Percentiles rank a stretch among this genome's conserved stretches.
These are phyloP conservation scores for Silurus meridionalis DNA, from an alignment of 2,113 vertebrate genomes.

Conservation along the genomic window DNA sequence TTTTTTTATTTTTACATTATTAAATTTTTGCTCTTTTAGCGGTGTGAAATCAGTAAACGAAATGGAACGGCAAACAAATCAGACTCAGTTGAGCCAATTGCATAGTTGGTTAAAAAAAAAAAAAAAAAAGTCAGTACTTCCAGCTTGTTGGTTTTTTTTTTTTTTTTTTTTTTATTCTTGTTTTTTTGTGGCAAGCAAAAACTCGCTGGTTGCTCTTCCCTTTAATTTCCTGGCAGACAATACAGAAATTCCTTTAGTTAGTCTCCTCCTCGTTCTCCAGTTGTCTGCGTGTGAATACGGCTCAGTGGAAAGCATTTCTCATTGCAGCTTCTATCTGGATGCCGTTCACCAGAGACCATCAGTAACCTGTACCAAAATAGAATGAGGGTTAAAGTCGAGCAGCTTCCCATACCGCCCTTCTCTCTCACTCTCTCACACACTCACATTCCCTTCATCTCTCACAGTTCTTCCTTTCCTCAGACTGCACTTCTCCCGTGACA, in stretches of 20 bases:
- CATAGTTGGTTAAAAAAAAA: too few relatives aligned
- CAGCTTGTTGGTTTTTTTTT: too few relatives aligned
- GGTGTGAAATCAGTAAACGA: too few relatives aligned
- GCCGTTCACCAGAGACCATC: slow-evolving; percentile 40
- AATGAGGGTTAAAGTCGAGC: slow-evolving; percentile 18
- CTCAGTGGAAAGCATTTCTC: slow-evolving; percentile 54
- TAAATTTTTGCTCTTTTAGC: too few relatives aligned
- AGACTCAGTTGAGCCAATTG: too few relatives aligned
- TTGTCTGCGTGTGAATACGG: not conserved
- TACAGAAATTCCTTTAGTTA: slow-evolving; percentile 34
- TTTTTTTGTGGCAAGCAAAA: not conserved
- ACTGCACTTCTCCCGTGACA: slow-evolving; percentile 1
- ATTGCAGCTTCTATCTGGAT: slow-evolving; percentile 47
- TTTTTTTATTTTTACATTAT: too few relatives aligned
- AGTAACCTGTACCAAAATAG: slow-evolving; percentile 19
- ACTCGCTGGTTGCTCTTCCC: not conserved
- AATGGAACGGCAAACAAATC: too few relatives aligned
- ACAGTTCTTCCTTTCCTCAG: not conserved
- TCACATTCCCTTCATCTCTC: not conserved
- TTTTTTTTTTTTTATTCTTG: too few relatives aligned
- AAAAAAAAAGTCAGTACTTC: too few relatives aligned
- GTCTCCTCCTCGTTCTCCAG: not conserved
- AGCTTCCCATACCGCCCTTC: not conserved
- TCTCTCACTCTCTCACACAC: not conserved
- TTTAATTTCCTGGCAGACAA: slow-evolving; percentile 32